Conservation (phyloP, 2,888 invertebrate genomes). For the Stenodema calcarata region DNA sequence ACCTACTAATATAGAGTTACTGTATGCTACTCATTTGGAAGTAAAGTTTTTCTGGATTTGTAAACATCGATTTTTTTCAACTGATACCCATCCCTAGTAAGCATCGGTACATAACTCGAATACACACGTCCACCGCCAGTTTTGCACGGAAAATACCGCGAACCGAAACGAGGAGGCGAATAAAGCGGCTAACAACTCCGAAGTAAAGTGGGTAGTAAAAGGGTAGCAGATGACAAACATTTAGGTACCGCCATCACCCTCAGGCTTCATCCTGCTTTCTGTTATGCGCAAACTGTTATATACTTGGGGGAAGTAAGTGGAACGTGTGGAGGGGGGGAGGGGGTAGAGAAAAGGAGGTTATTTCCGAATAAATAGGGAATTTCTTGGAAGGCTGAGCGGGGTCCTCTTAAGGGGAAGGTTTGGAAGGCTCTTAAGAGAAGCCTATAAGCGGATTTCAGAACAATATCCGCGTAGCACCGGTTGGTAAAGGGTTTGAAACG, state of each 20-base stretch:
- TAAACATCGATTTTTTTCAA: too few species aligned
- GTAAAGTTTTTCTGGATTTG: too few species aligned
- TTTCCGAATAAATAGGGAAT: slow-evolving; percentile 50
- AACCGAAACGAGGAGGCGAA: neutral
- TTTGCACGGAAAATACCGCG: neutral
- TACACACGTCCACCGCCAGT: too few species aligned
- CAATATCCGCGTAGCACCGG: slow-evolving; percentile 39
- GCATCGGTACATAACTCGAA: too few species aligned
- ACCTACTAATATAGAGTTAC: too few species aligned
- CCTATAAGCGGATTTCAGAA: slow-evolving; percentile 49
- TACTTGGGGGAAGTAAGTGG: too few species aligned
- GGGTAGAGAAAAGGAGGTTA: neutral
- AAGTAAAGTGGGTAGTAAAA: slow-evolving; percentile 9
- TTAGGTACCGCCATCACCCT: neutral
- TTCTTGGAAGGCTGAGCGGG: slow-evolving; percentile 18
- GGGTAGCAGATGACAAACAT: slow-evolving; percentile 6
- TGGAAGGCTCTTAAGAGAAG: slow-evolving; percentile 28
- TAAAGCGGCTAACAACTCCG: neutral
- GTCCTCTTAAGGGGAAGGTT: slow-evolving; percentile 23
- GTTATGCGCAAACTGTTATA: neutral
- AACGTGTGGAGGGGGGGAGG: neutral
- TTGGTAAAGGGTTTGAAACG: neutral
- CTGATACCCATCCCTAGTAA: too few species aligned
- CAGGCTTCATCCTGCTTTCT: neutral
- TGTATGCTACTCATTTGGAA: too few species aligned